Evolutionary conservation across 2,888 invertebrate species (phyloP).

Genomic region (Ryuthela nishihirai): DNA sequence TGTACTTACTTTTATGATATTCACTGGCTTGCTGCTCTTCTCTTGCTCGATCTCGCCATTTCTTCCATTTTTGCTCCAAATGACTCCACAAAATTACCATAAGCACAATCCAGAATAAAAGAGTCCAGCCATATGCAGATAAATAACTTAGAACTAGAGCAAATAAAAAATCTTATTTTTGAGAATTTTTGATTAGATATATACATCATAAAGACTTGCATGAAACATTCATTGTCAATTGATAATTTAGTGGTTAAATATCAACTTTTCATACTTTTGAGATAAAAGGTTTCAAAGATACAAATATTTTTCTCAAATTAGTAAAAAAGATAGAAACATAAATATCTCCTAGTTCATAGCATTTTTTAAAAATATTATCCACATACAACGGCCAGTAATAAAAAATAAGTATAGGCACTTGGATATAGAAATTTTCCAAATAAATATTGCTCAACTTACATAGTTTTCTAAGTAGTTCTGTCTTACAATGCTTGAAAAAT

Average conservation of each 20-base stretch:
- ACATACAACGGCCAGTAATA: too few species aligned
- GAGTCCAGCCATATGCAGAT: slow-evolving; percentile 26
- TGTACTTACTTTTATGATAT: slow-evolving; percentile 12
- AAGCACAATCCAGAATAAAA: slow-evolving; percentile 14
- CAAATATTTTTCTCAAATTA: not conserved
- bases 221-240: too few species aligned
- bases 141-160: slow-evolving; percentile 14
- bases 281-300: not conserved
- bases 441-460: too few species aligned
- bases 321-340: not conserved
- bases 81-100: slow-evolving; percentile 25
- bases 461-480: too few species aligned
- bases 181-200: not conserved
- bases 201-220: not conserved
- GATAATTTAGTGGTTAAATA: too few species aligned
- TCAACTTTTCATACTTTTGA: too few species aligned
- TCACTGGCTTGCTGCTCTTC: slow-evolving; percentile 6
- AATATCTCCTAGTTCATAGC: not conserved
- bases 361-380: too few species aligned
- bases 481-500: too few species aligned
- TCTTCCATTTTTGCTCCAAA: slow-evolving; percentile 17
- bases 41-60: slow-evolving; percentile 16
- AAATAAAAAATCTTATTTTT: not conserved
- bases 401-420: too few species aligned
- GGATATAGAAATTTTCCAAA: too few species aligned